Percentiles rank a stretch among this genome's conserved stretches.
Conservation (phyloP, 2,797 vertebrate genomes). For the Adelosebastes latens region DNA sequence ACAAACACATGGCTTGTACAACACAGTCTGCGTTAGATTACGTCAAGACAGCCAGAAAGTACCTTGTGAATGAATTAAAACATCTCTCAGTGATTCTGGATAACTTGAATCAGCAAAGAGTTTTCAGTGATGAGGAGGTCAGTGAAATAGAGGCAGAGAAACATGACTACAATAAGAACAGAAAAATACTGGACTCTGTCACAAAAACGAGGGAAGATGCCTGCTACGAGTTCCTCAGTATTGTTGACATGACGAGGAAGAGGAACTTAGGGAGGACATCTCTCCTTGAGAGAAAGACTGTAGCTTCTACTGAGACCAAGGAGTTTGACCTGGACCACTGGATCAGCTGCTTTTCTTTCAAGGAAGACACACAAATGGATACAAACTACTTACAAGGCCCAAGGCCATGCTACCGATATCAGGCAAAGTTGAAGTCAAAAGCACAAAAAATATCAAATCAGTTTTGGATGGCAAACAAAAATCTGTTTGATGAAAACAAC, state of each 20-base stretch:
- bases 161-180: background rate
- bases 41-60: background rate
- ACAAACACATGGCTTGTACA: slow-evolving; percentile 44
- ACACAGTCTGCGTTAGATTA: slow-evolving; percentile 8
- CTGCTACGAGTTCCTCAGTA: slow-evolving; percentile 7
- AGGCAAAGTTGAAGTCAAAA: slow-evolving; percentile 15
- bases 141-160: background rate
- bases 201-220: slow-evolving; percentile 24
- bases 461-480: slow-evolving; percentile 19
- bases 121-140: slow-evolving; percentile 24
- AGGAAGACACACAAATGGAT: background rate
- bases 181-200: slow-evolving; percentile 27
- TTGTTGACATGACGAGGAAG: background rate
- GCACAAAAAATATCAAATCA: background rate
- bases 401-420: slow-evolving; percentile 7
- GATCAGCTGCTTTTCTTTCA: slow-evolving; percentile 48
- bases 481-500: background rate
- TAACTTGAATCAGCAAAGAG: slow-evolving; percentile 7
- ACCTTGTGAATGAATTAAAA: slow-evolving; percentile 17
- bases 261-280: slow-evolving; percentile 2
- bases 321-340: slow-evolving; percentile 13
- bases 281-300: background rate
- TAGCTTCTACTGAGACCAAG: background rate
- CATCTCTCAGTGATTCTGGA: slow-evolving; percentile 28
- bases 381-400: background rate